Evolutionary conservation across 2,797 vertebrate species (phyloP), one percentile per base, ranked within the genome.

Genomic region (Molossus molossus): DNA sequence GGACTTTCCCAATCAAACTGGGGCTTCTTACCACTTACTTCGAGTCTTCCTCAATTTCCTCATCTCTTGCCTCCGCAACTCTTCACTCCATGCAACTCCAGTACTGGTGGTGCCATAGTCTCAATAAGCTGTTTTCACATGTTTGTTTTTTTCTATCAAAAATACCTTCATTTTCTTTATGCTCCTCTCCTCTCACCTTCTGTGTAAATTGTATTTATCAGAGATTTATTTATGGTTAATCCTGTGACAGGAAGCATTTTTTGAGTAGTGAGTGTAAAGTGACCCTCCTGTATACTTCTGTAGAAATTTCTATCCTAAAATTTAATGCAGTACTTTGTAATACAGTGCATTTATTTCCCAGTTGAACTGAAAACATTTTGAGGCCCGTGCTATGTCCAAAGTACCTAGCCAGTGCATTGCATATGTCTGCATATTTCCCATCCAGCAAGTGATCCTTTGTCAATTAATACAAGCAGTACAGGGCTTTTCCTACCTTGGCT

Each of bases 361-460:
- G 29, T 18, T n/a, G 21, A 2, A 65, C 37, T 77, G 1, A 20
- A 50, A 91, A 76, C 20, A 25, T 75, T 75, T 69, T 86, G 53
- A 90, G 27, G 5, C 70, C 55, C 82, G 11, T 6, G 17, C 1
- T 76, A 6, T 77, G 48, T 77, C 23, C 37, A 13, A 40, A 70
- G 45, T 57, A 37, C 33, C 27, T 70, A 75, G 60, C 5, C 27
- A 82, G 6, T 45, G 20, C 33, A n/a, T 64, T 33, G 17, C 15
- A 4, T 86, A 60, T 86, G 81, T 92, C 53, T 12, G 27, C 57
- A 58, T 58, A 18, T 73, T 95, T 81, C 75, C 27, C 27, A 55
- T 70, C 1, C 27, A 82, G 14, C 10, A 82, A 77, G 45, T 58
- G 13, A 64, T 77, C 29, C 23, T n/a, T 92, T 73, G 25, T 55